A percentile compares a stretch with the other conserved stretches of the same genome.
These are phyloP conservation scores for Cinclus mexicanus DNA, from an alignment of 2,113 vertebrate genomes.

Conservation along the genomic window DNA sequence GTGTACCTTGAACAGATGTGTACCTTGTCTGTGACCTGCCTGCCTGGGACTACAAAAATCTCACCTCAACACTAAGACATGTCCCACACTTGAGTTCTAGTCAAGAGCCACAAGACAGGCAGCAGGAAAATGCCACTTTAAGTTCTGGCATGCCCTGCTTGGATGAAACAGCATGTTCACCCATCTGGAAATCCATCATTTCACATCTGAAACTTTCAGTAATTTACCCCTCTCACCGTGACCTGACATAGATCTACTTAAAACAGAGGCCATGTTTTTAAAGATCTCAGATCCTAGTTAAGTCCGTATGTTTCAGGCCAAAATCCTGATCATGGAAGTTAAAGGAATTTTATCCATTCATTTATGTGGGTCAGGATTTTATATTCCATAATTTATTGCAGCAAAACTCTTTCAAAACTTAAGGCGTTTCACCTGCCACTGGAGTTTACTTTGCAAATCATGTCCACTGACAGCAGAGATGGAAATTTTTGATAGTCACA, in stretches of 20 bases:
- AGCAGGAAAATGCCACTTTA: not conserved
- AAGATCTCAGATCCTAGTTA: not conserved
- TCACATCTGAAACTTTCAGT: not conserved
- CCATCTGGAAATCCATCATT: not conserved
- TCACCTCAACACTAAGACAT: not conserved
- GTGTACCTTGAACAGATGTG: accelerated
- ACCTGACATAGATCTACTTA: not conserved
- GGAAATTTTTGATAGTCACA: not conserved
- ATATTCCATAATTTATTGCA: not conserved
- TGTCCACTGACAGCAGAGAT: not conserved
- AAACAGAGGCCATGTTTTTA: not conserved
- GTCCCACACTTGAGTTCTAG: not conserved
- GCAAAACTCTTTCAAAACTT: not conserved
- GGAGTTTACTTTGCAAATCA: not conserved
- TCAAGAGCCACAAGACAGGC: not conserved
- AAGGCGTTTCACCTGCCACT: not conserved
- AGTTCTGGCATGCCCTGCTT: not conserved
- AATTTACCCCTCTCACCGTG: not conserved
- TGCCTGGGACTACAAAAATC: not conserved
- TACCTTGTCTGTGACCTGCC: not conserved
- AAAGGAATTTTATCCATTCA: not conserved
- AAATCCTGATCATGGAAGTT: not conserved
- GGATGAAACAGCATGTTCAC: not conserved
- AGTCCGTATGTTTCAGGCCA: not conserved
- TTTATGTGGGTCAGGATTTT: not conserved